A percentile compares a stretch with the other conserved stretches of the same genome.
phyloP scores from a whole-genome alignment of 92 coral and sea anemone species.

The Zoanthus solanderi region DNA sequence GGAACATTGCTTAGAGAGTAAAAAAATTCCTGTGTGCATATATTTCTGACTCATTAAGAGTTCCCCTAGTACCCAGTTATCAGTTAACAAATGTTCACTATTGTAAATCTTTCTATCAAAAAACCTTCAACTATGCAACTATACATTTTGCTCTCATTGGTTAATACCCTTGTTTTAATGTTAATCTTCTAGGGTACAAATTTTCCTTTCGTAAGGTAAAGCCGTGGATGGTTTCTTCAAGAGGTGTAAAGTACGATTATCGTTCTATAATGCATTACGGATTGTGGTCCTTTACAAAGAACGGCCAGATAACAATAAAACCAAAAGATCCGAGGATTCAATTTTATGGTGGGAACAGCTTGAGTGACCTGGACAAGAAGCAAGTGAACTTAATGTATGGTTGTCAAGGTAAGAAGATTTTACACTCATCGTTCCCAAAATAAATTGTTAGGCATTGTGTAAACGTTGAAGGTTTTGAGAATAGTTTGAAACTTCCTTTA shows the following conservation, averaged over 20 bases:
- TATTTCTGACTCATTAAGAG: too few relatives aligned
- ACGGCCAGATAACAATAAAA: slow-evolving; percentile 31
- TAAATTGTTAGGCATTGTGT: too few relatives aligned
- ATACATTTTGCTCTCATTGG: neutral
- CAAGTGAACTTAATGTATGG: slow-evolving; percentile 46
- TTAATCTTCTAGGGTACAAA: slow-evolving; percentile 14
- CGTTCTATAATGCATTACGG: slow-evolving; percentile 47
- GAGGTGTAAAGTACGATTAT: slow-evolving; percentile 36
- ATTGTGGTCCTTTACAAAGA: slow-evolving; percentile 30
- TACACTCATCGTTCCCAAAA: too few relatives aligned
- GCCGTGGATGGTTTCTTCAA: slow-evolving; percentile 15
- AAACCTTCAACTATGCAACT: too few relatives aligned
- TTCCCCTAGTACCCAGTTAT: too few relatives aligned
- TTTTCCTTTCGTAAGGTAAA: slow-evolving; percentile 41
- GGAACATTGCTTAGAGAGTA: too few relatives aligned
- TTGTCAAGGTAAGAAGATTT: slow-evolving; percentile 24
- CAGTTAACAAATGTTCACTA: neutral
- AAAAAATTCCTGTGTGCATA: too few relatives aligned
- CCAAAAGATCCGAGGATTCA: slow-evolving; percentile 30
- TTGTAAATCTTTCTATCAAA: too few relatives aligned
- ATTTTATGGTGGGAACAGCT: neutral
- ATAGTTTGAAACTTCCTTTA: neutral
- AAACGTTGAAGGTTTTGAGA: neutral
- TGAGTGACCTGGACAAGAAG: slow-evolving; percentile 38
- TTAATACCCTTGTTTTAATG: neutral